phyloP scores from a whole-genome alignment of 2,113 vertebrate genomes.

The Phrynocephalus versicolor region DNA sequence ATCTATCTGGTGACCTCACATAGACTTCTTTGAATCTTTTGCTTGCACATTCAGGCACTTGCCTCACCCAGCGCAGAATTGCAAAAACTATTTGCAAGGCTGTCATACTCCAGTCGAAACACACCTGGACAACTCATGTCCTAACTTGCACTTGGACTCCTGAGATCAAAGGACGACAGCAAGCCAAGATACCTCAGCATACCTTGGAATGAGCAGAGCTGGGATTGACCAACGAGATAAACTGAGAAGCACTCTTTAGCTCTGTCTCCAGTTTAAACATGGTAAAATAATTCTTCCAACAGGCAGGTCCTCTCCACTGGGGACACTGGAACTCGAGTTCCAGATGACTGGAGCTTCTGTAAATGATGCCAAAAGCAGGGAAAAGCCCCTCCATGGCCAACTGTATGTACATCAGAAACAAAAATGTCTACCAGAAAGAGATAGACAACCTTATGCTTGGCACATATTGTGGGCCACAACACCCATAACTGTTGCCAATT shows the following conservation, averaged over 20 bases:
- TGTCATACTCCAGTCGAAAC: not conserved
- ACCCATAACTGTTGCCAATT: not conserved
- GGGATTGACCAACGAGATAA: constrained; percentile 1
- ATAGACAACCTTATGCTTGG: not conserved
- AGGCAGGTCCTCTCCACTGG: not conserved
- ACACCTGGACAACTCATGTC: not conserved
- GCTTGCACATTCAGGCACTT: not conserved
- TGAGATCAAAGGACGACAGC: not conserved
- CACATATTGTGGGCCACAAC: not conserved
- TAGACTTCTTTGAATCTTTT: not conserved
- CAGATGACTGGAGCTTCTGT: not conserved
- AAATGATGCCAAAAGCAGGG: not conserved
- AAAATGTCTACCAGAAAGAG: not conserved
- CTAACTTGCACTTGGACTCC: not conserved
- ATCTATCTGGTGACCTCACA: not conserved
- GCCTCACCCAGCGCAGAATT: not conserved
- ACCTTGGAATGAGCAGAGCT: not conserved
- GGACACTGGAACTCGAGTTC: not conserved
- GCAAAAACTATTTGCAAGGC: not conserved
- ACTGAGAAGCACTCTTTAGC: not conserved
- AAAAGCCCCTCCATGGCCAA: not conserved
- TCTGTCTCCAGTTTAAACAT: not conserved
- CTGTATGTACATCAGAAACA: not conserved
- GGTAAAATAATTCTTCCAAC: not conserved
- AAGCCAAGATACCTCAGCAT: not conserved